These are phyloP conservation scores for Macrocentrus cingulum DNA, from an alignment of 1,140 invertebrate species.

Conservation along the genomic window DNA sequence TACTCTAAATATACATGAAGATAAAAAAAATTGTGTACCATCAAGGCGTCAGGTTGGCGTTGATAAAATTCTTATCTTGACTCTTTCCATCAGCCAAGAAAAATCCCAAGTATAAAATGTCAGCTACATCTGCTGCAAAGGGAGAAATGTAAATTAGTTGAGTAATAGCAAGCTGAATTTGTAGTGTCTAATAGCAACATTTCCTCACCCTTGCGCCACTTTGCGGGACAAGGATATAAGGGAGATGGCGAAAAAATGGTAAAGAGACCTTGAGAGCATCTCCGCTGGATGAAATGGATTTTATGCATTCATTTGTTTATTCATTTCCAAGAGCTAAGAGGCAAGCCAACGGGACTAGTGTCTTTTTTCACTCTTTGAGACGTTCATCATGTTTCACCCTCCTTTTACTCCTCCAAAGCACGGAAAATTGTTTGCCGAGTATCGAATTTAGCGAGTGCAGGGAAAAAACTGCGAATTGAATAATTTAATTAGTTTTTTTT, in stretches of 20 bases:
- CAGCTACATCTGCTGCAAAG: slow-evolving; percentile 22
- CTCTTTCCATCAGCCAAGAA: background rate
- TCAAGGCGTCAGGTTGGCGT: background rate
- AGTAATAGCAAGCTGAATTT: background rate
- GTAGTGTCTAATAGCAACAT: slow-evolving; percentile 1
- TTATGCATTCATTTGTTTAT: slow-evolving; percentile 23
- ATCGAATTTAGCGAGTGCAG: background rate
- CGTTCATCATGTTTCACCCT: slow-evolving; percentile 6
- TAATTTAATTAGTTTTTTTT: background rate
- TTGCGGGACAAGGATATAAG: no score
- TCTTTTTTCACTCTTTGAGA: slow-evolving; percentile 8
- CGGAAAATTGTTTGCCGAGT: slow-evolving; percentile 9
- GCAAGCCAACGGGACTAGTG: background rate
- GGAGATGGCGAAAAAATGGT: background rate
- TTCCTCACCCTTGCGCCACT: background rate
- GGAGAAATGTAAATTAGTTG: slow-evolving; percentile 17
- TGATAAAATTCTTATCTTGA: background rate
- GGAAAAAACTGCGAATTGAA: background rate
- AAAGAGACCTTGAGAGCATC: background rate
- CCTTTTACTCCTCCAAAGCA: slow-evolving; percentile 1
- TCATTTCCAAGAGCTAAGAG: slow-evolving; percentile 25
- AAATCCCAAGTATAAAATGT: slow-evolving; percentile 3
- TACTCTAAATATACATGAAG: slow-evolving; percentile 1
- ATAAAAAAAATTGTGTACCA: background rate
- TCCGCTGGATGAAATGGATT: slow-evolving; percentile 12